A percentile compares a stretch with the other conserved stretches of the same genome.
Conservation (phyloP, 2,888 invertebrate genomes). For the Hartigia nigra region DNA sequence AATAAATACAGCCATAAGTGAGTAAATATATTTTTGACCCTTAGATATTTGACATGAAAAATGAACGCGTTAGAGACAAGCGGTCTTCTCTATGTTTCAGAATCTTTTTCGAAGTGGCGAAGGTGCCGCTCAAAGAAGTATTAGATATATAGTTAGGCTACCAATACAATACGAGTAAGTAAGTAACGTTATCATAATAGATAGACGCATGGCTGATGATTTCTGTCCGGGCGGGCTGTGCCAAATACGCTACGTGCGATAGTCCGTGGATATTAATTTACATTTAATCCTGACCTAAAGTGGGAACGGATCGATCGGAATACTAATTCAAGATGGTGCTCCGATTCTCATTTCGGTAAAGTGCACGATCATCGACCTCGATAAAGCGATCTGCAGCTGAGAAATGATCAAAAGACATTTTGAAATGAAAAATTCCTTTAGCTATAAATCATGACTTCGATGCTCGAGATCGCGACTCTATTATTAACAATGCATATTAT, state of each 20-base stretch:
- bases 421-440: not conserved
- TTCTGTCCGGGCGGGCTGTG: conserved; percentile 1
- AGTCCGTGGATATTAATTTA: not conserved
- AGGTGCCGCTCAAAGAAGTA: conserved; percentile 73
- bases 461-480: not conserved
- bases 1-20: conserved; percentile 94
- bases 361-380: not conserved
- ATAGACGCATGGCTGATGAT: conserved; percentile 34
- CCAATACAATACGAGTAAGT: conserved; percentile 21
- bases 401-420: not conserved
- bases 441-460: not conserved
- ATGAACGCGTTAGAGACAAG: not conserved
- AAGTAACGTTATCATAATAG: conserved; percentile 32
- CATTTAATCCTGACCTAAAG: not conserved
- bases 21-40: conserved; percentile 56
- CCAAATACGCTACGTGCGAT: not conserved
- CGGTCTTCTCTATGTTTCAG: conserved; percentile 61
- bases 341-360: not conserved
- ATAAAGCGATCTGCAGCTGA: not conserved
- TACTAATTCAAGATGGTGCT: not conserved
- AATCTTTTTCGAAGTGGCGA: conserved; percentile 93
- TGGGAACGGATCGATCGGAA: not conserved
- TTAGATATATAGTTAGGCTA: conserved; percentile 52
- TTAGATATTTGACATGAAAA: not conserved
- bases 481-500: not conserved